Conservation (phyloP, 2,888 invertebrate genomes). For the Drosophila mercatorum region DNA sequence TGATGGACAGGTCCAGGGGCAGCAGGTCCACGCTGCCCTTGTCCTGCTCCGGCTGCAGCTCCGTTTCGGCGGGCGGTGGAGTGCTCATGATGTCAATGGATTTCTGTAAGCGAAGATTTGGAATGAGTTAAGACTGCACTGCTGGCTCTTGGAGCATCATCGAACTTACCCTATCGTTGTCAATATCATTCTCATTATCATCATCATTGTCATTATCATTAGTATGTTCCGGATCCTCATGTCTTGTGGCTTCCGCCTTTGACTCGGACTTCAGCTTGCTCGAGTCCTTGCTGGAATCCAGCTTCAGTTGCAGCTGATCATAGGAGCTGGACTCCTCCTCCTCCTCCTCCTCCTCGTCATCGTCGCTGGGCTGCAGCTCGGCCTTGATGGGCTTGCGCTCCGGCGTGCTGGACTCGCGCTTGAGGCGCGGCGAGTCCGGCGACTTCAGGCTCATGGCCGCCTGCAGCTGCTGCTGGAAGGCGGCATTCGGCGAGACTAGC, state of each 20-base stretch:
- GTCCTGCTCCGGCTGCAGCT: slow-evolving; percentile 45
- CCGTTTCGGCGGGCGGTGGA: slow-evolving; percentile 73
- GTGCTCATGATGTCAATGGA: slow-evolving; percentile 83
- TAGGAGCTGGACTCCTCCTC: slow-evolving; percentile 43
- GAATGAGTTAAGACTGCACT: background rate
- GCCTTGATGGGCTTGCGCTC: slow-evolving; percentile 49
- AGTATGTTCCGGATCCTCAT: slow-evolving; percentile 3
- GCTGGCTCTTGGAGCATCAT: rapidly evolving
- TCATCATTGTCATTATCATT: slow-evolving; percentile 10
- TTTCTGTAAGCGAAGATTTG: slow-evolving; percentile 63
- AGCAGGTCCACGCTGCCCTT: slow-evolving; percentile 86
- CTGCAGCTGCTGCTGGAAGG: slow-evolving; percentile 65
- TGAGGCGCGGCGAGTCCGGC: slow-evolving; percentile 21
- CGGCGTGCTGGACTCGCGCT: slow-evolving; percentile 39
- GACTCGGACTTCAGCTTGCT: slow-evolving; percentile 7
- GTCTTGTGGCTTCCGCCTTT: slow-evolving; percentile 43
- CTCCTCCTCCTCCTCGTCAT: slow-evolving; percentile 52
- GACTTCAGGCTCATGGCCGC: slow-evolving; percentile 53
- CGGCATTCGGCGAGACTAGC: slow-evolving; percentile 54
- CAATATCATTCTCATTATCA: slow-evolving; percentile 18
- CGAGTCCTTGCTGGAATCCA: slow-evolving; percentile 6
- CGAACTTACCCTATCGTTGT: slow-evolving; percentile 80
- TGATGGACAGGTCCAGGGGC: slow-evolving; percentile 90
- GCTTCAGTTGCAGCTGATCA: slow-evolving; percentile 16
- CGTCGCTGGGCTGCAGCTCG: slow-evolving; percentile 48